Evolutionary conservation across 2,797 vertebrate genomes (phyloP).

Genomic region (Oreochromis mossambicus): DNA sequence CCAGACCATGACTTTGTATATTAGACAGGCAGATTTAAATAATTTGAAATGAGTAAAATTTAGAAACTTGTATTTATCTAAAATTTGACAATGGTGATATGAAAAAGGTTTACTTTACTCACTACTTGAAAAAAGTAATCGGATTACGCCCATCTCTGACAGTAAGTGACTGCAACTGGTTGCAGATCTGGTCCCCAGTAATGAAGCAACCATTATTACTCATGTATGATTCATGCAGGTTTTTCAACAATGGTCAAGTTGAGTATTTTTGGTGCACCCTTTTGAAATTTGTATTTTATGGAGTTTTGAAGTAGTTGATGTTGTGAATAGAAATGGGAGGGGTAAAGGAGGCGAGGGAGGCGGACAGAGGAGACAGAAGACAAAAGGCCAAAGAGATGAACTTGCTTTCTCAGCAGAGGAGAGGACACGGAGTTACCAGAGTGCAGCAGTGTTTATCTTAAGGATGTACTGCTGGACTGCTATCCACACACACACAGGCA

Average conservation of each 20-base stretch:
- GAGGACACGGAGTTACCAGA: background rate
- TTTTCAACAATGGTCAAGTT: background rate
- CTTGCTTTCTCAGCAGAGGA: background rate
- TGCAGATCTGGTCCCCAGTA: background rate
- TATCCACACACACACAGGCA: background rate
- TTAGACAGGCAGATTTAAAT: background rate
- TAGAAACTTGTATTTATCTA: background rate
- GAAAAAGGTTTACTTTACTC: background rate
- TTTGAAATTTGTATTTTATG: background rate
- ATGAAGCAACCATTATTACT: background rate
- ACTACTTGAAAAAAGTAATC: background rate
- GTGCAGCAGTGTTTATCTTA: slow-evolving; percentile 1
- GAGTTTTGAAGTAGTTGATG: background rate
- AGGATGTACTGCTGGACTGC: background rate
- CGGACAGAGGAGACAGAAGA: background rate
- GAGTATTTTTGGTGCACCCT: background rate
- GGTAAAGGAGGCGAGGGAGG: background rate
- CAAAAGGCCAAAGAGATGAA: background rate
- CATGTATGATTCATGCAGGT: background rate
- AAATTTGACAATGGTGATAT: background rate
- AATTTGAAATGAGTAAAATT: background rate
- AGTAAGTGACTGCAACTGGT: background rate
- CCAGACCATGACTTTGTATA: background rate
- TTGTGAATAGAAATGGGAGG: background rate
- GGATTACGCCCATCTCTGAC: fast-evolving